Percentiles rank a stretch among this genome's conserved stretches.
phyloP scores from a whole-genome alignment of 1,140 invertebrate species.

The Archegozetes longisetosus region DNA sequence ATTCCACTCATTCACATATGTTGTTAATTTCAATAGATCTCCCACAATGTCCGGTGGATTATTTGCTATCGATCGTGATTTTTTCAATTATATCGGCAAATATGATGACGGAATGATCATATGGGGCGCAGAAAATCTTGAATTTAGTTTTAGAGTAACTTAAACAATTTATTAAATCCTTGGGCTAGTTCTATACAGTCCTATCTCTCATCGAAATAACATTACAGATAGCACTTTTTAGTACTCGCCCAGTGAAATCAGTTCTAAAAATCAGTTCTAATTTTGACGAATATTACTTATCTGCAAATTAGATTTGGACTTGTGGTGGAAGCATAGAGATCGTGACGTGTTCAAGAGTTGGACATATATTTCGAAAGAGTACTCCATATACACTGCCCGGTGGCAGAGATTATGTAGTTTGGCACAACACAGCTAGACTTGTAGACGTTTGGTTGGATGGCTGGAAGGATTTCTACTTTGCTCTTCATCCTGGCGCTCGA shows the following conservation, averaged over 20 bases:
- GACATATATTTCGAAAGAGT: slow-evolving; percentile 91
- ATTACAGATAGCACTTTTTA: too few species aligned
- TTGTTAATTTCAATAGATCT: too few species aligned
- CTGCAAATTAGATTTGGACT: slow-evolving; percentile 43
- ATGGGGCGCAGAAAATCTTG: slow-evolving; percentile 93
- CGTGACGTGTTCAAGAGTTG: slow-evolving; percentile 92
- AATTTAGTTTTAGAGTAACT: slow-evolving; percentile 86
- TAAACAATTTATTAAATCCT: too few species aligned
- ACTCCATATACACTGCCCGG: slow-evolving; percentile 51
- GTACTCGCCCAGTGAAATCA: not conserved
- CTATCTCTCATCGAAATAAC: too few species aligned
- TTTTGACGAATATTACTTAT: slow-evolving; percentile 4
- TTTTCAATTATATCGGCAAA: slow-evolving; percentile 87
- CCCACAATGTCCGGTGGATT: slow-evolving; percentile 72
- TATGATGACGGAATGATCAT: slow-evolving; percentile 98
- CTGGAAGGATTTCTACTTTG: slow-evolving; percentile 94
- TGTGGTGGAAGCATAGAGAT: slow-evolving; percentile 80
- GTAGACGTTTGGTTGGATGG: slow-evolving; percentile 89
- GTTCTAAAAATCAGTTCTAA: slow-evolving; percentile 26
- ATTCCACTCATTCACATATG: too few species aligned
- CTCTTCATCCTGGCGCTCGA: slow-evolving; percentile 56
- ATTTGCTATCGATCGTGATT: slow-evolving; percentile 88
- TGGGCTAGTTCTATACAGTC: too few species aligned
- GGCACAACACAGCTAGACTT: slow-evolving; percentile 77
- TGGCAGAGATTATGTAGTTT: slow-evolving; percentile 71